Evolutionary conservation across 2,113 vertebrate genomes (phyloP).

Genomic region (Laticauda laticaudata): DNA sequence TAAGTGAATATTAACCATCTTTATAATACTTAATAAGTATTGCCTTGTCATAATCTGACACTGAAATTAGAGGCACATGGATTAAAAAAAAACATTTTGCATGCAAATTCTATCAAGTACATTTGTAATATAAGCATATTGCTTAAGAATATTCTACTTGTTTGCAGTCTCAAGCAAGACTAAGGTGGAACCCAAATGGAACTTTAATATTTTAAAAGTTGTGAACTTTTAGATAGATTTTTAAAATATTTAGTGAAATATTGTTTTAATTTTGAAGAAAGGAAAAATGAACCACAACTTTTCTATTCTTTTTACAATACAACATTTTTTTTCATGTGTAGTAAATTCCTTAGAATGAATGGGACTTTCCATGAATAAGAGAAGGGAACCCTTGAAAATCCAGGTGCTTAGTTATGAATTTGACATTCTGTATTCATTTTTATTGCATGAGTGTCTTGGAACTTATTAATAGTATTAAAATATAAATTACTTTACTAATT

Average conservation of each 20-base stretch:
- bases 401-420: background rate
- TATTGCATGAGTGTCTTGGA: background rate
- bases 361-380: background rate
- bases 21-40: background rate
- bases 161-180: background rate
- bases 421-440: background rate
- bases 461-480: background rate
- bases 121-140: background rate
- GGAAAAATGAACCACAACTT: background rate
- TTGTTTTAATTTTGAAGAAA: background rate
- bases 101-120: background rate
- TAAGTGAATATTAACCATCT: background rate
- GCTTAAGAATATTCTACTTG: background rate
- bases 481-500: background rate
- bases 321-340: background rate
- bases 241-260: background rate
- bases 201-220: background rate
- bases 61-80: background rate
- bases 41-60: background rate
- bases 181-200: background rate
- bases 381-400: background rate
- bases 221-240: background rate
- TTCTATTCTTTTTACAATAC: background rate
- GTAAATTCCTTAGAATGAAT: background rate
- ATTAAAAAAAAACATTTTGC: background rate